Conservation (phyloP, 30 jellyfish, hydroid and myxozoan genomes). For the Catostylus mosaicus region DNA sequence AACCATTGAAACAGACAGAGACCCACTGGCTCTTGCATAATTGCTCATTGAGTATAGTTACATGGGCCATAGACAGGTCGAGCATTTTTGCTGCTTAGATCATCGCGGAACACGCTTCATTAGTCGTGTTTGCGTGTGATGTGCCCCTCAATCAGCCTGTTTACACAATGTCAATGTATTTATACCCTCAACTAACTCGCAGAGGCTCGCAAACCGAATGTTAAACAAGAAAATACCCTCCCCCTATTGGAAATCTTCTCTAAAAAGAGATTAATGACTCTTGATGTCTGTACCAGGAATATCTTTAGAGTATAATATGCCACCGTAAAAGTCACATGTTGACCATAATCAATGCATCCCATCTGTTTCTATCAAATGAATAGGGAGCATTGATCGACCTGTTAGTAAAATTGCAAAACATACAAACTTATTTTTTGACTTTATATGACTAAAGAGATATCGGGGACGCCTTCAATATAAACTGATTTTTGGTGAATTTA, state of each 20-base stretch:
- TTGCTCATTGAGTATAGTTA: constrained; percentile 19
- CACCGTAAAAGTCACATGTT: constrained; percentile 25
- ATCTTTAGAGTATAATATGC: not conserved
- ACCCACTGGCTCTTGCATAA: constrained; percentile 17
- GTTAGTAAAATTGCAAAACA: not conserved
- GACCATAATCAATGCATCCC: constrained; percentile 12
- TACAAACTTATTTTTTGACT: not conserved
- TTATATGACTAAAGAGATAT: not conserved
- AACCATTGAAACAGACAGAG: constrained; percentile 35
- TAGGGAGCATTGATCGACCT: constrained; percentile 45
- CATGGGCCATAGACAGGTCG: constrained; percentile 55
- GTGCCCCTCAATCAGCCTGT: constrained; percentile 10
- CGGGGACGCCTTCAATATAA: not conserved
- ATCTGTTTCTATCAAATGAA: not conserved
- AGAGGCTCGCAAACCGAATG: constrained; percentile 26
- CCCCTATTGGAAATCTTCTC: not conserved
- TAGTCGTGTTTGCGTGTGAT: constrained; percentile 32
- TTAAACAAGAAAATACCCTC: not conserved
- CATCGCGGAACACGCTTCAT: constrained; percentile 60
- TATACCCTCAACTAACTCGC: constrained; percentile 35
- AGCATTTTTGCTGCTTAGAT: constrained; percentile 57
- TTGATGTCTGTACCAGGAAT: constrained; percentile 6
- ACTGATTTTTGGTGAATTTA: not conserved
- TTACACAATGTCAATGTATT: constrained; percentile 51
- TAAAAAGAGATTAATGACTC: not conserved